These are phyloP conservation scores for Cyprinella venusta DNA, from an alignment of 2,797 vertebrate genomes.

Conservation along the genomic window DNA sequence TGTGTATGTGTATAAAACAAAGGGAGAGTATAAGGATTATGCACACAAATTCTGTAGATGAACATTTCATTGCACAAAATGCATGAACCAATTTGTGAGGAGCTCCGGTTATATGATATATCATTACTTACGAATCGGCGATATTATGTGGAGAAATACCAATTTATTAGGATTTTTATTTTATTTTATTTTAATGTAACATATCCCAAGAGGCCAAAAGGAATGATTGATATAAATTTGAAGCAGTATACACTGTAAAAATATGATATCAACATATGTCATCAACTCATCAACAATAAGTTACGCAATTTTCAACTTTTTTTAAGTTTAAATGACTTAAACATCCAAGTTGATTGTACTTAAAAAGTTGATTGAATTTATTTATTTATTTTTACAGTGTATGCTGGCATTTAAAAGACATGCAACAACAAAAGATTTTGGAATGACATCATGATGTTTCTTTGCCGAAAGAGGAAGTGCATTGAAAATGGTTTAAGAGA, in stretches of 20 bases:
- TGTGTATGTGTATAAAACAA: conserved; percentile 56
- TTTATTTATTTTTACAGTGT: conserved; percentile 23
- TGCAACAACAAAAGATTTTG: conserved; percentile 59
- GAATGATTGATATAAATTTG: conserved; percentile 72
- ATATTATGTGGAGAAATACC: conserved; percentile 79
- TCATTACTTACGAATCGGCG: conserved; percentile 79
- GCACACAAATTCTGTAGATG: conserved; percentile 81
- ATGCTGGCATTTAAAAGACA: conserved; percentile 79
- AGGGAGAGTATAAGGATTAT: conserved; percentile 62
- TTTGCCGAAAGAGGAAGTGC: conserved; percentile 44
- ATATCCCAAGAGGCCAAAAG: conserved; percentile 55
- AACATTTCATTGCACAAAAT: conserved; percentile 76
- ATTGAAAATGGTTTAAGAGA: conserved; percentile 18
- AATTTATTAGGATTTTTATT: conserved; percentile 65
- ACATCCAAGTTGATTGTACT: too few species aligned
- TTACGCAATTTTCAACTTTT: too few species aligned
- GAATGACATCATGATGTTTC: conserved; percentile 63
- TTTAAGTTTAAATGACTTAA: too few species aligned
- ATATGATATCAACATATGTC: too few species aligned
- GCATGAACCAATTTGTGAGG: conserved; percentile 80
- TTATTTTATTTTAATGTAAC: conserved; percentile 54
- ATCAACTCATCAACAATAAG: too few species aligned
- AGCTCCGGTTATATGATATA: conserved; percentile 55
- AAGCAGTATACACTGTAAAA: conserved; percentile 66
- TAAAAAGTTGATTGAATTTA: too few species aligned